Conservation (phyloP, 2,888 invertebrate genomes). For the Aspidiotus destructor region DNA sequence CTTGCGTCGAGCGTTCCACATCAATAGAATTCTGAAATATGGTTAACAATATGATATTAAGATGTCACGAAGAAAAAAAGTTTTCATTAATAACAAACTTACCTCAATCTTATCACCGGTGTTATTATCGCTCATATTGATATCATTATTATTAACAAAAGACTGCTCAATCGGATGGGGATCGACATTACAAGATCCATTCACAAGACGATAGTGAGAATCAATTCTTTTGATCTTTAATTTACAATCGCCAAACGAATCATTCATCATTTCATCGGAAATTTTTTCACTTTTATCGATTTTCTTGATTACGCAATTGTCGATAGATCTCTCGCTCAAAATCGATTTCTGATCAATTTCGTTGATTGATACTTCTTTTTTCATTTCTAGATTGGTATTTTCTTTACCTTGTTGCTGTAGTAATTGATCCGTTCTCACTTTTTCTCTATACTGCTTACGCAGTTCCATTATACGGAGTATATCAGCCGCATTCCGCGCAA, state of each 20-base stretch:
- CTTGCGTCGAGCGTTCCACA: too few relatives aligned
- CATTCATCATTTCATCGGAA: conserved; percentile 12
- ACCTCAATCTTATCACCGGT: not conserved
- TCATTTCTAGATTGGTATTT: not conserved
- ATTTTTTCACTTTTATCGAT: conserved; percentile 12
- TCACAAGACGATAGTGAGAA: conserved; percentile 4
- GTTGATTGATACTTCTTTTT: not conserved
- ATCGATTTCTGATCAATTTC: conserved; percentile 6
- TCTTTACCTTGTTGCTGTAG: conserved; percentile 7
- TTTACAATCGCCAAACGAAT: conserved; percentile 9
- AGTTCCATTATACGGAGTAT: conserved; percentile 16
- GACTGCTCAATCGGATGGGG: not conserved
- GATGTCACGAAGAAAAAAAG: too few relatives aligned
- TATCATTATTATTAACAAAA: not conserved
- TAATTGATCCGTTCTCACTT: not conserved
- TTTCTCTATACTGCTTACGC: conserved; percentile 24
- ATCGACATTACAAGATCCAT: conserved; percentile 16
- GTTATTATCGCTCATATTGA: not conserved
- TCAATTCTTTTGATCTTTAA: conserved; percentile 17
- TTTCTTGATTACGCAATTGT: conserved; percentile 11
- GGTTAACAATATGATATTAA: too few relatives aligned
- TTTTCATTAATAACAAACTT: not conserved
- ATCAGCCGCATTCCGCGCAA: conserved; percentile 20
- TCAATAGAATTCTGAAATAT: too few relatives aligned
- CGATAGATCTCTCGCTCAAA: not conserved